These are phyloP conservation scores for Vulpes vulpes DNA, from an alignment of 2,113 vertebrate genomes.

Conservation along the genomic window DNA sequence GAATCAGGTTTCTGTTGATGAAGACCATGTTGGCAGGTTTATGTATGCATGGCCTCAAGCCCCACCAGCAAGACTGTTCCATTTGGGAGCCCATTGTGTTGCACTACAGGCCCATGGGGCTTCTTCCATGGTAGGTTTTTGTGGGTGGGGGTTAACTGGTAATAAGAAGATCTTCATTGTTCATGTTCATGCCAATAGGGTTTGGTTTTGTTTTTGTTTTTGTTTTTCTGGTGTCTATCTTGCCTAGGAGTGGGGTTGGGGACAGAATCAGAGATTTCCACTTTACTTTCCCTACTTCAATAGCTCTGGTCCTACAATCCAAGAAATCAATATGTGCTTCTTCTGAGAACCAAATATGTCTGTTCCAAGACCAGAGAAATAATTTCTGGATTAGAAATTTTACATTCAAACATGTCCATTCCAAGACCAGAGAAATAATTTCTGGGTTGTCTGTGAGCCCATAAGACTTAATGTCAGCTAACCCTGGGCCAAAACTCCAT, in stretches of 20 bases:
- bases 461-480: neutral
- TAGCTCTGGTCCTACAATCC: neutral
- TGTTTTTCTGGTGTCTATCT: too few relatives aligned
- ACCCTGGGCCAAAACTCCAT: neutral
- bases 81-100: neutral
- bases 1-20: neutral
- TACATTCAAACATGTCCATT: neutral
- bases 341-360: neutral
- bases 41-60: neutral
- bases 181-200: neutral
- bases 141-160: neutral
- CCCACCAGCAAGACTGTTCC: neutral
- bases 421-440: neutral
- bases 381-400: neutral
- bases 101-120: neutral
- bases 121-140: neutral
- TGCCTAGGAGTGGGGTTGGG: neutral
- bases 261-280: neutral
- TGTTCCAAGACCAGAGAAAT: neutral
- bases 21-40: neutral
- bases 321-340: neutral
- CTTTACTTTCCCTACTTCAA: neutral
- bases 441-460: neutral
- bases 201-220: neutral
- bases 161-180: neutral